phyloP scores from a whole-genome alignment of 2,888 invertebrate genomes.

The Epinotia demarniana region DNA sequence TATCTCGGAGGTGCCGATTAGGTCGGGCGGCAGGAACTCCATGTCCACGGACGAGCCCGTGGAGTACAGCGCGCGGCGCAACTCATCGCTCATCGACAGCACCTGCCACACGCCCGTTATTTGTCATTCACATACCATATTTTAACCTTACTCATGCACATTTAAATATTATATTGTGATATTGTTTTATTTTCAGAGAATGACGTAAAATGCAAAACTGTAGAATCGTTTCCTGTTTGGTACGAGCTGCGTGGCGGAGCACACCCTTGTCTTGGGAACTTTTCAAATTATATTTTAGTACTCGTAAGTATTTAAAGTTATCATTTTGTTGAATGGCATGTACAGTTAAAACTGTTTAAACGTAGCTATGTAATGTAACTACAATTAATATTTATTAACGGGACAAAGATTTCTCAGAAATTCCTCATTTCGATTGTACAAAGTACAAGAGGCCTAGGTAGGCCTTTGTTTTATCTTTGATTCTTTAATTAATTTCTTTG shows the following conservation, averaged over 20 bases:
- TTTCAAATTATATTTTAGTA: background rate
- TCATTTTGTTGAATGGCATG: too few species aligned
- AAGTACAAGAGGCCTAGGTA: too few species aligned
- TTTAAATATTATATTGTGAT: background rate
- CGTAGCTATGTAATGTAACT: background rate
- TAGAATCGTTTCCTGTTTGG: background rate
- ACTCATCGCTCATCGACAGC: constrained; percentile 97
- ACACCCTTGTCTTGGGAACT: background rate
- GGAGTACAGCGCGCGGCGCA: constrained; percentile 91
- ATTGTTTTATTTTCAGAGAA: background rate
- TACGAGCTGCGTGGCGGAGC: background rate
- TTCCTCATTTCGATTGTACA: background rate
- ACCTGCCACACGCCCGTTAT: constrained; percentile 82
- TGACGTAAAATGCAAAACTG: constrained; percentile 5
- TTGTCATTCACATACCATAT: background rate
- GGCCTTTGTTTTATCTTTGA: too few species aligned
- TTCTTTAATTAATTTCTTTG: too few species aligned
- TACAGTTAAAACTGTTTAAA: background rate
- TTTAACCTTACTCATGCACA: background rate
- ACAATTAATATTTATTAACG: background rate
- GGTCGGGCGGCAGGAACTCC: constrained; percentile 95
- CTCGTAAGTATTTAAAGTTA: background rate
- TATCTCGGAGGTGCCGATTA: constrained; percentile 95
- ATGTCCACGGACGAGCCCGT: constrained; percentile 92
- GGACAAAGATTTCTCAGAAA: background rate